Conservation (phyloP, 2,888 invertebrate genomes). For the Thumatha senex region DNA sequence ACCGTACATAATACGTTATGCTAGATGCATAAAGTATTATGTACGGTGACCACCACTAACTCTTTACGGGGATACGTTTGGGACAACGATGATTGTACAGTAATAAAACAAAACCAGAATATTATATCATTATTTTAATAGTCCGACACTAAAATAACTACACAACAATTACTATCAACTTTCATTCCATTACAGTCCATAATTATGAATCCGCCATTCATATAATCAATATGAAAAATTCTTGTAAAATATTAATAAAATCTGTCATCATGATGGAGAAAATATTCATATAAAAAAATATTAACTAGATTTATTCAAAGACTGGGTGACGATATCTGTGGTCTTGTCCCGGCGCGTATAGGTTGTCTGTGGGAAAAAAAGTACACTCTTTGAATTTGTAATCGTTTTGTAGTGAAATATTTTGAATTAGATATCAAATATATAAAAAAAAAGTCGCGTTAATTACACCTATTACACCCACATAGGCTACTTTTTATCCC, state of each 20-base stretch:
- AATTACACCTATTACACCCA: too few species aligned
- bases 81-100: background rate
- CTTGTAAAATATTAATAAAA: slow-evolving; percentile 38
- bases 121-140: slow-evolving; percentile 30
- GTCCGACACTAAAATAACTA: slow-evolving; percentile 40
- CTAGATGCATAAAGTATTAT: too few species aligned
- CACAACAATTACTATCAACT: slow-evolving; percentile 45
- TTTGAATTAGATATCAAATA: too few species aligned
- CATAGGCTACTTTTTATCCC: too few species aligned
- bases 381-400: too few species aligned
- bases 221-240: slow-evolving; percentile 59
- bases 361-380: slow-evolving; percentile 6
- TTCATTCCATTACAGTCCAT: slow-evolving; percentile 20
- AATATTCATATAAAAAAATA: slow-evolving; percentile 34
- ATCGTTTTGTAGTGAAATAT: too few species aligned
- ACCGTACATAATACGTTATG: too few species aligned
- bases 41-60: too few species aligned
- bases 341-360: background rate
- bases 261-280: slow-evolving; percentile 24
- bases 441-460: too few species aligned
- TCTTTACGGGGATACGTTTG: too few species aligned
- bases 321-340: slow-evolving; percentile 3
- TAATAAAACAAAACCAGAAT: slow-evolving; percentile 12
- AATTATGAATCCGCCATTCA: slow-evolving; percentile 40
- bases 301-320: slow-evolving; percentile 1